A percentile compares a stretch with the other conserved stretches of the same genome.
These are phyloP conservation scores for Hemibagrus guttatus DNA, from an alignment of 2,797 vertebrate genomes.

Conservation along the genomic window DNA sequence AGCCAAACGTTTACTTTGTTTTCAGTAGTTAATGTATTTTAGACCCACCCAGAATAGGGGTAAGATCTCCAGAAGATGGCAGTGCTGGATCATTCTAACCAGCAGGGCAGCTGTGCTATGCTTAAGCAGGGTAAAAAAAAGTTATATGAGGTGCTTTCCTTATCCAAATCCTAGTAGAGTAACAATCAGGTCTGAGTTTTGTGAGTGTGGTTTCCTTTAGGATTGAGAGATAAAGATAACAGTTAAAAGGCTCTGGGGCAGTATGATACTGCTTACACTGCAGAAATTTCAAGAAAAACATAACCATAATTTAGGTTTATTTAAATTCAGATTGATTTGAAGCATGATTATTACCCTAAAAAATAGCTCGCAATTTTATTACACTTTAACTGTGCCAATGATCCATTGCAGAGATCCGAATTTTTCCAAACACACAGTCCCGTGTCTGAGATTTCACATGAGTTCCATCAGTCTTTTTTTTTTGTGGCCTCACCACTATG, in stretches of 20 bases:
- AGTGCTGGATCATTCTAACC: constrained; percentile 55
- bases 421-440: not conserved
- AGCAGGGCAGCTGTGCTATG: too few relatives aligned
- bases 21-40: constrained; percentile 49
- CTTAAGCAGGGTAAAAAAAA: not conserved
- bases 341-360: not conserved
- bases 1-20: constrained; percentile 59
- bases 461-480: not conserved
- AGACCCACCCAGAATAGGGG: constrained; percentile 40
- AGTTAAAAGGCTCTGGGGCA: not conserved
- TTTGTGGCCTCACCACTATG: constrained; percentile 15
- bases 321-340: not conserved
- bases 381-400: not conserved
- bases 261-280: not conserved
- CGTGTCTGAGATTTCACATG: not conserved
- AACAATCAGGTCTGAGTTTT: not conserved
- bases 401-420: not conserved
- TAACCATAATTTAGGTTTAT: not conserved
- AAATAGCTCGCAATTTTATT: not conserved
- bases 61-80: constrained; percentile 71
- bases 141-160: not conserved
- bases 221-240: not conserved
- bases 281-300: not conserved
- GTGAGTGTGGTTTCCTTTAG: not conserved
- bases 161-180: not conserved